These are phyloP conservation scores for Saccostrea echinata DNA, from an alignment of 1,140 invertebrate species.

Conservation along the genomic window DNA sequence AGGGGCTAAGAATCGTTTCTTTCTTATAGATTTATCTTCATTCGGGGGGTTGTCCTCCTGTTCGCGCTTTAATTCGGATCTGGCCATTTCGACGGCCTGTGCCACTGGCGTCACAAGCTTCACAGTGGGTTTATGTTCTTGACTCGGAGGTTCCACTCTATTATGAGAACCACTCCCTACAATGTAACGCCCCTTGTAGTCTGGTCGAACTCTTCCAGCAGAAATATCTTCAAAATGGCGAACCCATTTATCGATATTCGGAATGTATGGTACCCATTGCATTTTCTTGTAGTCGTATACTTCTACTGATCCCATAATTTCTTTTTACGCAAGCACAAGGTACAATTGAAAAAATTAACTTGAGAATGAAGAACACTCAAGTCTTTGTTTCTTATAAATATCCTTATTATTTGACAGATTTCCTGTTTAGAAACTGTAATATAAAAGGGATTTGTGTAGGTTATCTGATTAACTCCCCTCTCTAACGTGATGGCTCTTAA, in stretches of 20 bases:
- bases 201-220: constrained; percentile 27
- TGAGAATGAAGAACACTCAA: not conserved
- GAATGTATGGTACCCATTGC: constrained; percentile 50
- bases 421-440: constrained; percentile 20
- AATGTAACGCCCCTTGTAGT: constrained; percentile 43
- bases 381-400: constrained; percentile 47
- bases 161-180: constrained; percentile 36
- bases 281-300: constrained; percentile 41
- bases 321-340: constrained; percentile 28
- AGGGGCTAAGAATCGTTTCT: not conserved
- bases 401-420: not conserved
- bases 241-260: constrained; percentile 45
- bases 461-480: not conserved
- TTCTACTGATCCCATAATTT: constrained; percentile 51
- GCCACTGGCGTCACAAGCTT: constrained; percentile 42
- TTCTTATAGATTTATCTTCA: constrained; percentile 37
- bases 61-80: constrained; percentile 40
- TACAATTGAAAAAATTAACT: constrained; percentile 9
- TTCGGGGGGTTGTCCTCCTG: constrained; percentile 2
- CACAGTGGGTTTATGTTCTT: constrained; percentile 23
- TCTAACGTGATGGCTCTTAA: not conserved
- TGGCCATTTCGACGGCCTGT: constrained; percentile 48
- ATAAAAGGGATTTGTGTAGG: constrained; percentile 18
- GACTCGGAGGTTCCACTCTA: not conserved
- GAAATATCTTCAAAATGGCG: constrained; percentile 42